Percentiles rank a stretch among this genome's conserved stretches.
These are phyloP conservation scores for Tribolium madens DNA, from an alignment of 1,140 invertebrate species.

Conservation along the genomic window DNA sequence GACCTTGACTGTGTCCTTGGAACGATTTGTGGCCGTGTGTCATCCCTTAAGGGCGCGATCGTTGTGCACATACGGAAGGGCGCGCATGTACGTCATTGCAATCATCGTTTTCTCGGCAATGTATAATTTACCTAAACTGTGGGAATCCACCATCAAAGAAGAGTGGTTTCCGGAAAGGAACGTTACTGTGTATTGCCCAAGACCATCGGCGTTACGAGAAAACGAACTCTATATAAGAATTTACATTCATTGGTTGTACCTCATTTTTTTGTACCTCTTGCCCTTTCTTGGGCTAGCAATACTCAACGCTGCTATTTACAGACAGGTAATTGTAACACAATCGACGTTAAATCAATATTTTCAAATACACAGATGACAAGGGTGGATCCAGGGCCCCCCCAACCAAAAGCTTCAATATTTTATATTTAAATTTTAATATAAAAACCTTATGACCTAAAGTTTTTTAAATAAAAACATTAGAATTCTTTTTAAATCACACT, in stretches of 20 bases:
- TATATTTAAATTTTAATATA: no score
- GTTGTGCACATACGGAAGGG: constrained; percentile 91
- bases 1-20: constrained; percentile 94
- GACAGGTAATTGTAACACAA: constrained; percentile 68
- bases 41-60: constrained; percentile 89
- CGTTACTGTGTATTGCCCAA: constrained; percentile 78
- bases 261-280: constrained; percentile 92
- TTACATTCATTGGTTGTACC: constrained; percentile 94
- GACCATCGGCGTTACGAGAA: constrained; percentile 76
- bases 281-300: constrained; percentile 87
- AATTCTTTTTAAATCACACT: no score
- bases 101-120: constrained; percentile 85
- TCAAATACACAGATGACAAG: no score
- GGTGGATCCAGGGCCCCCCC: no score
- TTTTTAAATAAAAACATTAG: no score
- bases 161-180: constrained; percentile 69
- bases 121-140: constrained; percentile 89
- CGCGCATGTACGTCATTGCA: constrained; percentile 85
- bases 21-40: constrained; percentile 96
- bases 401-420: no score
- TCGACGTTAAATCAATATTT: no score
- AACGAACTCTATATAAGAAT: constrained; percentile 83
- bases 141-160: constrained; percentile 72
- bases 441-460: no score
- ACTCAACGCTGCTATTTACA: constrained; percentile 91